Conservation (phyloP, 2,888 invertebrate genomes). For the Tuberolachnus salignus region DNA sequence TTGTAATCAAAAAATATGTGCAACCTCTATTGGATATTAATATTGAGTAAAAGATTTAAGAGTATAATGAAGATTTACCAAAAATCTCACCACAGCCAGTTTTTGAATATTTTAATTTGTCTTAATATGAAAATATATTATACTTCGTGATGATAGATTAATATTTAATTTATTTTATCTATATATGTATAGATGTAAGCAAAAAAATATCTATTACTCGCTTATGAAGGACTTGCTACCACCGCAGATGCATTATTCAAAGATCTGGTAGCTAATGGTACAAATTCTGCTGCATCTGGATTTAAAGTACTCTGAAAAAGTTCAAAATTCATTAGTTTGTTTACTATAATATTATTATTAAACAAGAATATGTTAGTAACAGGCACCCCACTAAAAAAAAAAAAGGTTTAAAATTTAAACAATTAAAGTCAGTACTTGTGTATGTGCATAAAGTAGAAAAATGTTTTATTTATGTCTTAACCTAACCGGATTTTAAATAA, state of each 20-base stretch:
- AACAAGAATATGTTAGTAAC: too few species aligned
- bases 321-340: conserved; percentile 4
- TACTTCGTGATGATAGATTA: conserved; percentile 47
- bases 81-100: conserved; percentile 47
- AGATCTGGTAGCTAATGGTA: conserved; percentile 65
- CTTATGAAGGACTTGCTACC: conserved; percentile 53
- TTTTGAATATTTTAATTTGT: conserved; percentile 31
- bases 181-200: conserved; percentile 21
- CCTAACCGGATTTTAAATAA: too few species aligned
- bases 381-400: too few species aligned
- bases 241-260: conserved; percentile 47
- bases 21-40: not conserved
- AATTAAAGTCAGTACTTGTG: too few species aligned
- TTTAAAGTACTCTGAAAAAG: conserved; percentile 74
- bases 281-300: conserved; percentile 84
- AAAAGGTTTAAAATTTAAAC: too few species aligned
- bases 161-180: conserved; percentile 44
- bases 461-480: too few species aligned
- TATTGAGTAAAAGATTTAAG: conserved; percentile 26
- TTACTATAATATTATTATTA: not conserved
- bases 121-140: conserved; percentile 53
- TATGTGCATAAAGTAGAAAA: too few species aligned
- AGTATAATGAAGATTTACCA: conserved; percentile 46
- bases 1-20: conserved; percentile 20
- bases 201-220: conserved; percentile 1